Conservation (phyloP, 1,140 invertebrate genomes). For the Drosophila kepulauana region DNA sequence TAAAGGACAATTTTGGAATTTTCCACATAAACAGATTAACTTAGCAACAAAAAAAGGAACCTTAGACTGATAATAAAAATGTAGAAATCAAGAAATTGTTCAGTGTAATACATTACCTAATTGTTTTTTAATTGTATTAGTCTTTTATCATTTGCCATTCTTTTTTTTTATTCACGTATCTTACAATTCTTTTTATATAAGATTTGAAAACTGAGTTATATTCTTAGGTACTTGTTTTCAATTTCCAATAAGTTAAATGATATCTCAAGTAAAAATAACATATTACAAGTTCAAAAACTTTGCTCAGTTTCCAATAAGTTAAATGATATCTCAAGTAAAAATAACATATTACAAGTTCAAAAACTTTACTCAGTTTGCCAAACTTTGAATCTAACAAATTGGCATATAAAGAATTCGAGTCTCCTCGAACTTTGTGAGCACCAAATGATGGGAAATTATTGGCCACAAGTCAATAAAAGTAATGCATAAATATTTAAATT, state of each 20-base stretch:
- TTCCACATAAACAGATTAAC: too few relatives aligned
- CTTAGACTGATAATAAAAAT: too few relatives aligned
- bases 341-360: neutral
- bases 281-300: constrained; percentile 6
- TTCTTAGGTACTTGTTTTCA: neutral
- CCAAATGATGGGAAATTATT: constrained; percentile 57
- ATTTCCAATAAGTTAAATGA: neutral
- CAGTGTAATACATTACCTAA: too few relatives aligned
- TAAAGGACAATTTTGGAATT: too few relatives aligned
- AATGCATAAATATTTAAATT: constrained; percentile 45
- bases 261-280: neutral
- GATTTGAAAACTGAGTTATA: neutral
- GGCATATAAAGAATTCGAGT: constrained; percentile 6
- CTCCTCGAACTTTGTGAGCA: constrained; percentile 36
- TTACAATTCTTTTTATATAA: neutral
- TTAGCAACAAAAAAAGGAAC: too few relatives aligned
- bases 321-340: neutral
- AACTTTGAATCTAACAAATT: constrained; percentile 62
- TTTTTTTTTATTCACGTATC: neutral
- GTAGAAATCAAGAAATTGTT: too few relatives aligned
- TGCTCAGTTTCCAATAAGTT: neutral
- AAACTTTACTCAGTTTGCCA: constrained; percentile 31
- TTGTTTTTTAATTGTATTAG: too few relatives aligned
- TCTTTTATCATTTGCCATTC: too few relatives aligned
- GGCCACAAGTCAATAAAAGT: constrained; percentile 41